Percentiles rank a stretch among this genome's conserved stretches.
Evolutionary conservation across 2,113 vertebrate genomes (phyloP).

Genomic region (Lamprologus tigripictilis): DNA sequence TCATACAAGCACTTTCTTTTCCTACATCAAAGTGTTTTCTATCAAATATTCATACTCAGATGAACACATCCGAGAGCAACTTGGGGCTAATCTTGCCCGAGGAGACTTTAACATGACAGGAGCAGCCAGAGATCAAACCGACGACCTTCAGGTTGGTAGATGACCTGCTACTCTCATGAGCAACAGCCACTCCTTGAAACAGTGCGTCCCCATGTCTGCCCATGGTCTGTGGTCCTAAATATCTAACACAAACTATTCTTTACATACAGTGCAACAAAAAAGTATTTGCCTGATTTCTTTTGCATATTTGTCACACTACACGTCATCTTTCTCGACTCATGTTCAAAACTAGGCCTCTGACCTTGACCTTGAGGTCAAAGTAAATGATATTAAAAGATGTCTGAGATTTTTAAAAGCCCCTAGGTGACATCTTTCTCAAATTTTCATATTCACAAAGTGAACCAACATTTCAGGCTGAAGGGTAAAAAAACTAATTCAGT

Average conservation of each 20-base stretch:
- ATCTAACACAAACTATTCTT: background rate
- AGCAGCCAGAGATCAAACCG: background rate
- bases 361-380: background rate
- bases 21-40: background rate
- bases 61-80: background rate
- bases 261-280: background rate
- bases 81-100: background rate
- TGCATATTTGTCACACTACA: background rate
- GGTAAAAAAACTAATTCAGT: background rate
- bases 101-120: background rate
- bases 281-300: background rate
- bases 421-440: background rate
- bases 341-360: background rate
- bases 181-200: background rate
- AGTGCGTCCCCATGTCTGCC: accelerated
- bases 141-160: background rate
- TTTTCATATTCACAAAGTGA: background rate
- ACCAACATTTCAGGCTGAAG: background rate
- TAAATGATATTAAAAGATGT: background rate
- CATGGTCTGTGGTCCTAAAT: background rate
- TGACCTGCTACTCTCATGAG: background rate
- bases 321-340: background rate
- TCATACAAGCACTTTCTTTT: background rate
- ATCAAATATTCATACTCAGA: background rate
- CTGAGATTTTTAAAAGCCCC: background rate